phyloP scores from a whole-genome alignment of 2,113 vertebrate genomes.

The Butorides virescens region DNA sequence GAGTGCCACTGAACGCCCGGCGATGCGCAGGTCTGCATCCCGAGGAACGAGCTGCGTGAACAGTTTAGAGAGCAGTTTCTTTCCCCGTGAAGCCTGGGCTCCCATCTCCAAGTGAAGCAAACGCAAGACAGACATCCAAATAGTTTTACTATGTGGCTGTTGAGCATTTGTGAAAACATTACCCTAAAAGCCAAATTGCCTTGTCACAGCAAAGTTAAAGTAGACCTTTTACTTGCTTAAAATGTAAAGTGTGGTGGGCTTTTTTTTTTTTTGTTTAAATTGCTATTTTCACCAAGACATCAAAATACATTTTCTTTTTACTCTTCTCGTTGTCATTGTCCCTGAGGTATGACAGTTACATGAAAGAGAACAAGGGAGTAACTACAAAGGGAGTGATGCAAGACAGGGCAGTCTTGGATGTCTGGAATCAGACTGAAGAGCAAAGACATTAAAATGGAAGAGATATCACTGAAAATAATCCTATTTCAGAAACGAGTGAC shows the following conservation, averaged over 20 bases:
- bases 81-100: neutral
- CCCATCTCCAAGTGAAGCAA: neutral
- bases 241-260: neutral
- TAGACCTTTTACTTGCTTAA: neutral
- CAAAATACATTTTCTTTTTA: slow-evolving; percentile 4
- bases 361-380: slow-evolving; percentile 6
- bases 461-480: slow-evolving; percentile 45
- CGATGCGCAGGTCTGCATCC: neutral
- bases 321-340: neutral
- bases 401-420: neutral
- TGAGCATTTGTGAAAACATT: neutral
- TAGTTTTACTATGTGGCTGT: neutral
- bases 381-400: slow-evolving; percentile 22
- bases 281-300: neutral
- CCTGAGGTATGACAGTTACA: neutral
- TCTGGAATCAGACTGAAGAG: slow-evolving; percentile 15
- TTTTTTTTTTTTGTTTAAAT: neutral
- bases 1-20: neutral
- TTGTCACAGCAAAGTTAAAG: neutral
- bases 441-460: slow-evolving; percentile 38
- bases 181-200: neutral
- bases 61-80: neutral
- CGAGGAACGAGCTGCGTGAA: neutral
- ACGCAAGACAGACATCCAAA: neutral
- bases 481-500: slow-evolving; percentile 36